Conservation (phyloP, 2,113 vertebrate species). For the Eira barbara region DNA sequence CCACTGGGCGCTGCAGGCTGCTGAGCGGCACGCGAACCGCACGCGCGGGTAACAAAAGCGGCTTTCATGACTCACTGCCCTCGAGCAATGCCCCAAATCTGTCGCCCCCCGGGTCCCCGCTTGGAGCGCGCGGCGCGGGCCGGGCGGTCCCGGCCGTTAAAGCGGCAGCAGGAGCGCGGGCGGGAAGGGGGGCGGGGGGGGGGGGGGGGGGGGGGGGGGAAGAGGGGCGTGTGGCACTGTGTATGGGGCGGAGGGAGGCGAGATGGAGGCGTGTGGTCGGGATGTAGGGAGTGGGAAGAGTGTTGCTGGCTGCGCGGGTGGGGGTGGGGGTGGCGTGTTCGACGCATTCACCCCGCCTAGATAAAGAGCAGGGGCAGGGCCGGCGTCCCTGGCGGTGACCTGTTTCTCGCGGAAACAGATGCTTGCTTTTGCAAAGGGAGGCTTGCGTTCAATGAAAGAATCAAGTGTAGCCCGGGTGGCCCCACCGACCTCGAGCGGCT, state of each 20-base stretch:
- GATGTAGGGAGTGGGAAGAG: not conserved
- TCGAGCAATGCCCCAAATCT: slow-evolving; percentile 81
- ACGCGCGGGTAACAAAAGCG: slow-evolving; percentile 87
- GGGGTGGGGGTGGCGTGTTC: not conserved
- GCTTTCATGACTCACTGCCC: slow-evolving; percentile 83
- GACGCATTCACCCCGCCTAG: not conserved
- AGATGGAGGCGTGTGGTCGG: not conserved
- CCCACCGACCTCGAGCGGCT: not conserved
- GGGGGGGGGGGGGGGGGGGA: no score
- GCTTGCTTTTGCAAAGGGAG: slow-evolving; percentile 22
- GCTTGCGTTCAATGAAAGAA: slow-evolving; percentile 47
- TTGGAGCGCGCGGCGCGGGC: slow-evolving; percentile 24
- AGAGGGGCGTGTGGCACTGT: not conserved
- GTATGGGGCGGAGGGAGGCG: not conserved
- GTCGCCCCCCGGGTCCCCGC: slow-evolving; percentile 52
- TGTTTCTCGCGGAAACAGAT: slow-evolving; percentile 68
- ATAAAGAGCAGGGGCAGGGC: slow-evolving; percentile 15
- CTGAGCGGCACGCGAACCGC: slow-evolving; percentile 85
- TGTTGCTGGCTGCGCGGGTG: not conserved
- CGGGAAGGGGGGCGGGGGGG: not conserved
- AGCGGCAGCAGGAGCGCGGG: slow-evolving; percentile 9
- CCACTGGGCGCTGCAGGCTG: slow-evolving; percentile 61
- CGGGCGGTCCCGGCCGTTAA: slow-evolving; percentile 42
- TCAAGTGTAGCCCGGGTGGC: not conserved
- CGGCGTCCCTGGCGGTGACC: slow-evolving; percentile 44